A percentile compares a stretch with the other conserved stretches of the same genome.
phyloP scores from a whole-genome alignment of 2,797 vertebrate genomes.

The Sebastes goodei region DNA sequence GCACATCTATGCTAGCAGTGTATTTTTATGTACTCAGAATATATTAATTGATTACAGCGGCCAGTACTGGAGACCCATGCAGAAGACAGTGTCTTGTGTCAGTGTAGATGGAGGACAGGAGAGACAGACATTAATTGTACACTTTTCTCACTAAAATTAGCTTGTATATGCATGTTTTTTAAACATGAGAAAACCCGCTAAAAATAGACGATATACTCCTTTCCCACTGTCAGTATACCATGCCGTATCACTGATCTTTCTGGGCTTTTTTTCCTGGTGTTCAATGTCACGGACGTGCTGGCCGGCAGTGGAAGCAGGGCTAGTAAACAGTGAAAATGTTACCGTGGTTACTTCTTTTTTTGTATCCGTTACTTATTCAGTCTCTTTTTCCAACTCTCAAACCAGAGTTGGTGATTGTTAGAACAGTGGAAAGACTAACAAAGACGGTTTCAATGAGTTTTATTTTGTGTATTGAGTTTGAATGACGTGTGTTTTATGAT shows the following conservation, averaged over 20 bases:
- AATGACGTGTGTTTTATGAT: not conserved
- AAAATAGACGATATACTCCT: not conserved
- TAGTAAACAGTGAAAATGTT: not conserved
- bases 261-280: no score
- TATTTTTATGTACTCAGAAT: not conserved
- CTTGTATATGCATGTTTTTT: not conserved
- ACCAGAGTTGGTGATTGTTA: not conserved
- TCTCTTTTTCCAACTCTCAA: not conserved
- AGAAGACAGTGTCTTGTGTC: not conserved
- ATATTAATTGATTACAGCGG: not conserved
- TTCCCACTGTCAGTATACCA: not conserved
- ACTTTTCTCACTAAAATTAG: not conserved
- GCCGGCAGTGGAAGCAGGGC: no score
- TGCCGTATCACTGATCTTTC: no score
- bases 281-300: no score
- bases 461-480: no score
- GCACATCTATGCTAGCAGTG: not conserved
- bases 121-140: not conserved
- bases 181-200: not conserved
- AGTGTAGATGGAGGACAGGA: not conserved
- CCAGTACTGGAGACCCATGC: not conserved
- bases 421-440: not conserved
- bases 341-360: no score
- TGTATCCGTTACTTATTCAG: not conserved
- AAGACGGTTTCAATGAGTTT: not conserved